These are phyloP conservation scores for Aulostomus chinensis DNA, from an alignment of 2,797 vertebrate genomes.

Conservation along the genomic window DNA sequence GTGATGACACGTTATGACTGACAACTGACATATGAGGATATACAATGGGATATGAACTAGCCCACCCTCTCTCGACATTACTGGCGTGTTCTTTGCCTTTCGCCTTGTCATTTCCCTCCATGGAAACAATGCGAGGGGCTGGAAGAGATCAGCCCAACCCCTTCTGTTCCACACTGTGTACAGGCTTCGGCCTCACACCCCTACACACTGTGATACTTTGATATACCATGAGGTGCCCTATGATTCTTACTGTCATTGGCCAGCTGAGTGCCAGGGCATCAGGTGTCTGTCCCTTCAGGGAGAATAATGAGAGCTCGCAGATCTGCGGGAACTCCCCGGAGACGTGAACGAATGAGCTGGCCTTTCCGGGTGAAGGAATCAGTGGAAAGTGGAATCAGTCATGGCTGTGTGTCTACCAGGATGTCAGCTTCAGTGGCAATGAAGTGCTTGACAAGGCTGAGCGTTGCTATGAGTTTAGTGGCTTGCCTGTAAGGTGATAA, in stretches of 20 bases:
- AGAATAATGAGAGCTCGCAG: conserved; percentile 24
- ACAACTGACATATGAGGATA: conserved; percentile 37
- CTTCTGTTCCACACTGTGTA: conserved; percentile 67
- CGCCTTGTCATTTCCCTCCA: conserved; percentile 56
- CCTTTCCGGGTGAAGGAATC: conserved; percentile 14
- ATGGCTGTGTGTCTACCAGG: conserved; percentile 46
- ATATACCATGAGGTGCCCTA: conserved; percentile 83
- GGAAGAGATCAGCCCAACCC: conserved; percentile 59
- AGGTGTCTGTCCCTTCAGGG: conserved; percentile 58
- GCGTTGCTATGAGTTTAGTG: conserved; percentile 23
- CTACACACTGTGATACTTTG: conserved; percentile 90
- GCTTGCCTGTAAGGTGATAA: conserved; percentile 17
- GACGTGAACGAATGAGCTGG: conserved; percentile 29
- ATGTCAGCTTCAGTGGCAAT: conserved; percentile 25
- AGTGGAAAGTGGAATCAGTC: conserved; percentile 13
- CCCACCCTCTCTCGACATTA: conserved; percentile 62
- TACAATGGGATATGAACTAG: conserved; percentile 43
- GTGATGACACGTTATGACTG: conserved; percentile 33
- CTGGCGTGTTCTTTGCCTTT: conserved; percentile 61
- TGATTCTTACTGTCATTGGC: conserved; percentile 71
- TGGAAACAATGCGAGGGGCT: conserved; percentile 52
- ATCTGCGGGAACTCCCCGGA: conserved; percentile 29
- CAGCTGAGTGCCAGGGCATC: conserved; percentile 39
- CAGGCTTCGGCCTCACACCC: conserved; percentile 70
- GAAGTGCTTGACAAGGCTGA: conserved; percentile 21